Percentiles rank a stretch among this genome's conserved stretches.
Evolutionary conservation across 2,113 vertebrate genomes (phyloP).

Genomic region (Micronycteris hirsuta): DNA sequence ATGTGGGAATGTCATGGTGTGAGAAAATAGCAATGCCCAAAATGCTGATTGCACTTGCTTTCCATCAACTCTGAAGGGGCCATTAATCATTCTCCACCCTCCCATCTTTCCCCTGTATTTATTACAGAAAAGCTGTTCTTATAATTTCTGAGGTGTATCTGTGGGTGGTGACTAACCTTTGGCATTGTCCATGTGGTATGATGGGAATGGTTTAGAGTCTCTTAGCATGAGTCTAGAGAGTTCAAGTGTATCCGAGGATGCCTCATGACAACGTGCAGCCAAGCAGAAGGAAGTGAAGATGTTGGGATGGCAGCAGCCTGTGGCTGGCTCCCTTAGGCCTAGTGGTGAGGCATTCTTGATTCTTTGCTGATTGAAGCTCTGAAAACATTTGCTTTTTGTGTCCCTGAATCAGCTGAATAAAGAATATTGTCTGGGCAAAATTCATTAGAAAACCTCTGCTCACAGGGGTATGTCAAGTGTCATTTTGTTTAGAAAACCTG

Average conservation of each 20-base stretch:
- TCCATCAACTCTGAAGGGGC: slow-evolving; percentile 38
- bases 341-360: background rate
- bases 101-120: slow-evolving; percentile 34
- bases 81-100: slow-evolving; percentile 64
- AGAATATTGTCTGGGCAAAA: background rate
- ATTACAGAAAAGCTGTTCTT: slow-evolving; percentile 57
- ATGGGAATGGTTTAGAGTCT: slow-evolving; percentile 55
- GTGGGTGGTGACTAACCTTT: slow-evolving; percentile 66
- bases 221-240: slow-evolving; percentile 36
- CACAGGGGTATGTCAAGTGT: background rate
- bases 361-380: background rate
- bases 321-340: background rate
- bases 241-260: background rate
- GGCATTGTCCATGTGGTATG: slow-evolving; percentile 52
- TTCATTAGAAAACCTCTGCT: background rate
- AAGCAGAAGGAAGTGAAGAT: slow-evolving; percentile 40
- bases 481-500: background rate
- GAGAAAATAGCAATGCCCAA: slow-evolving; percentile 53
- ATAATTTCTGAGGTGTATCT: slow-evolving; percentile 50
- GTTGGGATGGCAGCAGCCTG: background rate
- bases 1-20: slow-evolving; percentile 45
- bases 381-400: background rate
- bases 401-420: background rate
- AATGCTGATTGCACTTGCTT: slow-evolving; percentile 46
- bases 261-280: background rate